Evolutionary conservation across 1,140 invertebrate genomes (phyloP).

Genomic region (Littorina saxatilis): DNA sequence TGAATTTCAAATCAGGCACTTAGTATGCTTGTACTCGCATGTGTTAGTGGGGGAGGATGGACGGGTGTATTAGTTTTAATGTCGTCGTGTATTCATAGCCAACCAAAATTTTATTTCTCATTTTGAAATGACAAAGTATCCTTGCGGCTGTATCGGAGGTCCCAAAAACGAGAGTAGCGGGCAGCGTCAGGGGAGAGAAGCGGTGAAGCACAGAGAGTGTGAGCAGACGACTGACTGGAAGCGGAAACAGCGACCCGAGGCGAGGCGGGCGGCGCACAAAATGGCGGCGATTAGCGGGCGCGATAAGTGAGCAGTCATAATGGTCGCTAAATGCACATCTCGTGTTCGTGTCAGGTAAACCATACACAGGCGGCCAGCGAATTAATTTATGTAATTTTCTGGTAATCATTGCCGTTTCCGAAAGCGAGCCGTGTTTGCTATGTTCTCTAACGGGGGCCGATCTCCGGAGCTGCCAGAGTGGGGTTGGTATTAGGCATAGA

Average conservation of each 20-base stretch:
- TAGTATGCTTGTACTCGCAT: too few species aligned
- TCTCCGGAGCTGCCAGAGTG: conserved; percentile 21
- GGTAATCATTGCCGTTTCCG: conserved; percentile 29
- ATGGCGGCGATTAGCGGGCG: not conserved
- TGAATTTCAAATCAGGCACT: too few species aligned
- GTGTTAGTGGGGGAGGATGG: too few species aligned
- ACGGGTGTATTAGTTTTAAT: too few species aligned
- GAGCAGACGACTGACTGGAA: not conserved
- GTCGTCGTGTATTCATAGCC: too few species aligned
- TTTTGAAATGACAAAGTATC: not conserved
- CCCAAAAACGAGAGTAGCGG: not conserved
- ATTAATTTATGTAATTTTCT: conserved; percentile 36
- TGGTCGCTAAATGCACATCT: conserved; percentile 27
- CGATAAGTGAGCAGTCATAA: conserved; percentile 33
- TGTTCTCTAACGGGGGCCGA: conserved; percentile 10
- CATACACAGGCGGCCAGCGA: conserved; percentile 28
- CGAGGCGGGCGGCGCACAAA: not conserved
- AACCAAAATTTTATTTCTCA: too few species aligned
- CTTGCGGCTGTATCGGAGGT: not conserved
- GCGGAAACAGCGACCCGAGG: not conserved
- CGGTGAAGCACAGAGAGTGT: too few species aligned
- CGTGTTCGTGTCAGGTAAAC: conserved; percentile 34
- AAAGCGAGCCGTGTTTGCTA: conserved; percentile 22
- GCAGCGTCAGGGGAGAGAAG: conserved; percentile 8
- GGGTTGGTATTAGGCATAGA: too few species aligned